These are phyloP conservation scores for Cephus runcator DNA, from an alignment of 2,888 invertebrate genomes.

Conservation along the genomic window DNA sequence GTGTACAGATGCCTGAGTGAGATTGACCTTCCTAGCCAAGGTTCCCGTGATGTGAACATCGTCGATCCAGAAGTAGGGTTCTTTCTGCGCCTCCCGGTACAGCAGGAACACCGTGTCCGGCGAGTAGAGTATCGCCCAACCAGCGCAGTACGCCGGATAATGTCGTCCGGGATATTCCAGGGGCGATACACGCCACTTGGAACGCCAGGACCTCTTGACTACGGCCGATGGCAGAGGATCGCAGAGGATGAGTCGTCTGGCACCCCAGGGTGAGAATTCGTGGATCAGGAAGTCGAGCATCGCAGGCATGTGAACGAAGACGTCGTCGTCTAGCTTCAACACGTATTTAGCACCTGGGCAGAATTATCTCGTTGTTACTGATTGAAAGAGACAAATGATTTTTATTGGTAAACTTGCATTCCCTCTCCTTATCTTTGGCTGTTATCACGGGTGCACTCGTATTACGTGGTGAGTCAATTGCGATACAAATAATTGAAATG, in stretches of 20 bases:
- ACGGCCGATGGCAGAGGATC: conserved; percentile 66
- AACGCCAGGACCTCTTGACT: conserved; percentile 73
- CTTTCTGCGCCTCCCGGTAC: conserved; percentile 71
- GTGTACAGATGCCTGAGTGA: conserved; percentile 69
- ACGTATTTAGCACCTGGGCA: conserved; percentile 62
- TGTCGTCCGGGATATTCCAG: conserved; percentile 72
- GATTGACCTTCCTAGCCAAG: conserved; percentile 69
- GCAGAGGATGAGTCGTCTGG: conserved; percentile 74
- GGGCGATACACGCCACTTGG: conserved; percentile 82
- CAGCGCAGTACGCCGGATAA: conserved; percentile 83
- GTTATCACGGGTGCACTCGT: neutral
- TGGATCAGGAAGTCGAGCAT: conserved; percentile 66
- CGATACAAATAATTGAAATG: neutral
- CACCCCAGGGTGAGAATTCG: conserved; percentile 72
- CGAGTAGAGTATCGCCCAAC: conserved; percentile 77
- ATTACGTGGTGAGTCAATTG: neutral
- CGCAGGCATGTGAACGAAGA: conserved; percentile 64
- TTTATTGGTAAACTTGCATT: neutral
- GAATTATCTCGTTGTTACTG: neutral
- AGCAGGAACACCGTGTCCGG: conserved; percentile 71
- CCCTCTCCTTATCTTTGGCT: neutral
- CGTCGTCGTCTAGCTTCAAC: conserved; percentile 67
- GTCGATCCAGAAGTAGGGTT: conserved; percentile 85
- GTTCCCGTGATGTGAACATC: conserved; percentile 83
- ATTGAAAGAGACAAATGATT: neutral